Evolutionary conservation across 1,140 invertebrate genomes (phyloP).

Genomic region (Lerema accius): DNA sequence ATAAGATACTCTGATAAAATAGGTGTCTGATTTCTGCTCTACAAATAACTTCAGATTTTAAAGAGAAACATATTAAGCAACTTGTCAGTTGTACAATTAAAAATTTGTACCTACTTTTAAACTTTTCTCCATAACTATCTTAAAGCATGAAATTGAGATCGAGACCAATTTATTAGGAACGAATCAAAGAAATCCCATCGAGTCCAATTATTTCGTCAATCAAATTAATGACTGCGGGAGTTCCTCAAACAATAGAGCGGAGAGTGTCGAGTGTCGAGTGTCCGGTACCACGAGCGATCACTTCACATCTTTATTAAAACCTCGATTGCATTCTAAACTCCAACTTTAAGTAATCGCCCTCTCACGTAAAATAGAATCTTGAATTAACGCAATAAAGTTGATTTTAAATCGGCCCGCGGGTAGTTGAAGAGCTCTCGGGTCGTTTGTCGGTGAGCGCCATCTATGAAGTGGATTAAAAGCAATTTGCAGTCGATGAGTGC

Average conservation of each 20-base stretch:
- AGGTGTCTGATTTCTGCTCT: too few species aligned
- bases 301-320: conserved; percentile 49
- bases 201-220: conserved; percentile 22
- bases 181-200: conserved; percentile 7
- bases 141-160: background rate
- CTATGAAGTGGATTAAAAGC: conserved; percentile 73
- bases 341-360: conserved; percentile 27
- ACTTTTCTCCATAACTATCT: too few species aligned
- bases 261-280: conserved; percentile 38
- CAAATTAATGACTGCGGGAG: conserved; percentile 27
- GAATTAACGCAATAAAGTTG: conserved; percentile 24
- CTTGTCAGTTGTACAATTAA: too few species aligned
- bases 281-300: conserved; percentile 48
- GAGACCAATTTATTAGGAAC: background rate
- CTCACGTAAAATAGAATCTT: conserved; percentile 27
- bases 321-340: conserved; percentile 57
- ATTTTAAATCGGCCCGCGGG: conserved; percentile 10
- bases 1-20: too few species aligned
- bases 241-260: conserved; percentile 24
- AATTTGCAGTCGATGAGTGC: conserved; percentile 66
- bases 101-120: too few species aligned
- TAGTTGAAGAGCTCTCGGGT: conserved; percentile 32
- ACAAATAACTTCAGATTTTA: too few species aligned
- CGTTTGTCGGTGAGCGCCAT: conserved; percentile 59
- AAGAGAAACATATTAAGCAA: too few species aligned